Conservation (phyloP, 2,113 vertebrate species). For the Hippoglossus stenolepis region DNA sequence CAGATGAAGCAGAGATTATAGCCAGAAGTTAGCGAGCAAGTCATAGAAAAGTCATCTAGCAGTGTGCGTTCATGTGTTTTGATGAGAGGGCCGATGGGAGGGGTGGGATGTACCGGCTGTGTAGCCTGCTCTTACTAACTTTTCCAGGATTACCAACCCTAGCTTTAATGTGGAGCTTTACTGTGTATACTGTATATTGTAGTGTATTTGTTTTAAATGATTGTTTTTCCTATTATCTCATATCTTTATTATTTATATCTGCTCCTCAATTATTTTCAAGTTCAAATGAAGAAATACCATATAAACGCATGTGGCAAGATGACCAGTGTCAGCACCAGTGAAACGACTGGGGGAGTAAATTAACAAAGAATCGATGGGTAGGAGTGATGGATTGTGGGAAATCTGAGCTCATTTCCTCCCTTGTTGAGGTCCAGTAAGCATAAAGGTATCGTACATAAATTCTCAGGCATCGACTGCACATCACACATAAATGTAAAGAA, state of each 20-base stretch:
- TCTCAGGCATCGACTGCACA: conserved; percentile 40
- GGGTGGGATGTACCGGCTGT: too few species aligned
- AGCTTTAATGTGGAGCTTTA: too few species aligned
- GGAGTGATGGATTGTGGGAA: conserved; percentile 60
- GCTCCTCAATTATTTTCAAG: neutral
- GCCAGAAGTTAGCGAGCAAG: too few species aligned
- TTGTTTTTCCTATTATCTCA: neutral
- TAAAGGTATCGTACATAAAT: conserved; percentile 41
- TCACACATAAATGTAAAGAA: conserved; percentile 35
- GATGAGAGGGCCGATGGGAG: too few species aligned
- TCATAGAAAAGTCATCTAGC: too few species aligned
- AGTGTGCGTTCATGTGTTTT: too few species aligned
- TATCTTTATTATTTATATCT: neutral
- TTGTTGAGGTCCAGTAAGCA: conserved; percentile 56
- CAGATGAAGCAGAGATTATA: too few species aligned
- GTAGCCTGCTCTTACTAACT: too few species aligned
- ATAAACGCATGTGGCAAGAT: conserved; percentile 31
- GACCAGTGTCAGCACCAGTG: conserved; percentile 54
- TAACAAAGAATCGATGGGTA: conserved; percentile 54
- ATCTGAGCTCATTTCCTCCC: conserved; percentile 67
- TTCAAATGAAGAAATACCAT: neutral
- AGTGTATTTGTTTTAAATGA: too few species aligned
- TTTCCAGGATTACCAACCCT: too few species aligned
- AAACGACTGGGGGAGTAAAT: conserved; percentile 51
- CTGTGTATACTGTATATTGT: too few species aligned